These are phyloP conservation scores for Lamellibrachia columna DNA, from an alignment of 2,888 invertebrate species.

Conservation along the genomic window DNA sequence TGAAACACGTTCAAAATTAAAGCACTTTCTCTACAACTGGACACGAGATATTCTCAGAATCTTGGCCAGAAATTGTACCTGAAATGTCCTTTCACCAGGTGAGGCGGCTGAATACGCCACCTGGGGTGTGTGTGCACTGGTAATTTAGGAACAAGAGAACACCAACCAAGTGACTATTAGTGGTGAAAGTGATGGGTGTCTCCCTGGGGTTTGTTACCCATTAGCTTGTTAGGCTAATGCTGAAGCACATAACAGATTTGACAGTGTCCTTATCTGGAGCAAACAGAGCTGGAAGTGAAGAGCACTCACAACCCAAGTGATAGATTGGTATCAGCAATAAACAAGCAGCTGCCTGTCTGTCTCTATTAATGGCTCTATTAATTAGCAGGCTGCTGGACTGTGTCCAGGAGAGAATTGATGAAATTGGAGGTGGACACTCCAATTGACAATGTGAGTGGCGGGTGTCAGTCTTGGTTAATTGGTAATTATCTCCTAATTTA, in stretches of 20 bases:
- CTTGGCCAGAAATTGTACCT: neutral
- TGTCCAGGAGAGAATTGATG: neutral
- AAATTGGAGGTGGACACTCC: neutral
- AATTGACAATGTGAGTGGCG: neutral
- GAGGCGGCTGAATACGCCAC: neutral
- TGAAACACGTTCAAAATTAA: neutral
- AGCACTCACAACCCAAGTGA: neutral
- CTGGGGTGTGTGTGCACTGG: neutral
- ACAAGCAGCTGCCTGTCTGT: neutral
- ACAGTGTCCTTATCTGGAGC: neutral
- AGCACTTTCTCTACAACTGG: neutral
- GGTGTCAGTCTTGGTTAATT: constrained; percentile 1
- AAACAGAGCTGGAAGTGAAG: neutral
- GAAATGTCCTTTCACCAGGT: neutral
- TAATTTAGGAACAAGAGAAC: neutral
- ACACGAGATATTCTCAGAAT: neutral
- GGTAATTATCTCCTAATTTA: constrained; percentile 3
- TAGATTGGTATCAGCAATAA: neutral
- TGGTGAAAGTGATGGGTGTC: neutral
- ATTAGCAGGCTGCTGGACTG: neutral
- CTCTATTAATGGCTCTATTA: neutral
- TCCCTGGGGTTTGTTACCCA: neutral
- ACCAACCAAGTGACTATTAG: neutral
- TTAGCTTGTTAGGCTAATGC: constrained; percentile 16
- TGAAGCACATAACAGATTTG: constrained; percentile 10